These are phyloP conservation scores for Urocitellus parryii DNA, from an alignment of 2,113 vertebrate genomes.

Conservation along the genomic window DNA sequence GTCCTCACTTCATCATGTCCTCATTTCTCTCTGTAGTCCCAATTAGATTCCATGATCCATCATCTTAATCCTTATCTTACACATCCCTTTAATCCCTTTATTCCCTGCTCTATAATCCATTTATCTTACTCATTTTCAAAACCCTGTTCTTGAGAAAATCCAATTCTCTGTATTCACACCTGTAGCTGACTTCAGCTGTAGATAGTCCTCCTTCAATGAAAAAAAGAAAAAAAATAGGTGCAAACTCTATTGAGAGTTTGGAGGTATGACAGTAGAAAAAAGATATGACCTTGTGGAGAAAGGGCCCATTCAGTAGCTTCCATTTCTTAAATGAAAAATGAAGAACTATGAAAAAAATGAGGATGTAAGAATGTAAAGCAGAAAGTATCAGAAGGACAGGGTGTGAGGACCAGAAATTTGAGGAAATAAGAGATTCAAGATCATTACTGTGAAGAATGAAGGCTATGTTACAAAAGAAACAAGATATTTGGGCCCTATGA, in stretches of 20 bases:
- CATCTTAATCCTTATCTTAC: background rate
- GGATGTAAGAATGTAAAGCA: background rate
- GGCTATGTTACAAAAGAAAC: background rate
- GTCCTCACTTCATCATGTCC: background rate
- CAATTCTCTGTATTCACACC: background rate
- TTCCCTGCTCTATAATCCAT: background rate
- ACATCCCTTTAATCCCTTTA: background rate
- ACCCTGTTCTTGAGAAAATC: background rate
- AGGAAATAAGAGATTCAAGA: background rate
- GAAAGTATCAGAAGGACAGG: background rate
- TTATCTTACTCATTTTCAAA: too few relatives aligned
- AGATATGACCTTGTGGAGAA: too few relatives aligned
- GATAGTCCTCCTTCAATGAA: background rate
- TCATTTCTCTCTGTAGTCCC: conserved; percentile 16
- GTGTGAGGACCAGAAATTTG: background rate
- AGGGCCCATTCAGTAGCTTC: background rate
- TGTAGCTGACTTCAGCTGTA: background rate
- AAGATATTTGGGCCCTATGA: background rate
- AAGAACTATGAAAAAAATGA: background rate
- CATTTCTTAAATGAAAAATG: background rate
- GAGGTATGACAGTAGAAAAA: background rate
- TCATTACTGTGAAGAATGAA: background rate
- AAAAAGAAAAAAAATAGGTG: background rate
- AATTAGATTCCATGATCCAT: background rate
- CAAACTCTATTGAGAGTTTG: background rate